A percentile compares a stretch with the other conserved stretches of the same genome.
These are phyloP conservation scores for Gambusia affinis DNA, from an alignment of 2,113 vertebrate species.

Conservation along the genomic window DNA sequence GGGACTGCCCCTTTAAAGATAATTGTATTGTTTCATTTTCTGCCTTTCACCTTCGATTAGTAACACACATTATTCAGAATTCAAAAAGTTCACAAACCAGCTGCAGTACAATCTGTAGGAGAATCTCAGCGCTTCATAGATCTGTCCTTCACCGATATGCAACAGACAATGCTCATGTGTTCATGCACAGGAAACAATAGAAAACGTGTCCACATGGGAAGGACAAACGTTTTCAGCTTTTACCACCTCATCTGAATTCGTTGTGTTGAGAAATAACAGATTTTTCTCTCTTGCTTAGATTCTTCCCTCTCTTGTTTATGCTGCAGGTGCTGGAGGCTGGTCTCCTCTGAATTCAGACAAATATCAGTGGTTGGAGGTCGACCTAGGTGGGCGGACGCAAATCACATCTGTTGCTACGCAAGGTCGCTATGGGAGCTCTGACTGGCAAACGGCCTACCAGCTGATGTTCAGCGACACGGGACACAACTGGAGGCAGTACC, in stretches of 20 bases:
- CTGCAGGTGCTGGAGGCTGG: slow-evolving; percentile 91
- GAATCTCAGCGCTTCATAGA: too few species aligned
- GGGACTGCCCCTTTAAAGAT: too few species aligned
- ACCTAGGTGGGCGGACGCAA: slow-evolving; percentile 86
- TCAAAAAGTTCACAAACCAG: too few species aligned
- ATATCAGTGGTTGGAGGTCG: slow-evolving; percentile 91
- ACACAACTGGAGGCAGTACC: slow-evolving; percentile 91
- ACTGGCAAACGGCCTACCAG: slow-evolving; percentile 90
- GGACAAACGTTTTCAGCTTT: not conserved
- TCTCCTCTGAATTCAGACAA: slow-evolving; percentile 87
- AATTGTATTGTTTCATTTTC: too few species aligned
- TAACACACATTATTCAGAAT: too few species aligned
- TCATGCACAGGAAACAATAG: too few species aligned
- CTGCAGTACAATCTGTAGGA: too few species aligned
- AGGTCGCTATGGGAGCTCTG: slow-evolving; percentile 92
- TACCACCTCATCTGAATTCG: not conserved
- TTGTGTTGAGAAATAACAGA: not conserved
- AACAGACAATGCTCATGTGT: too few species aligned
- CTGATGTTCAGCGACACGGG: slow-evolving; percentile 92
- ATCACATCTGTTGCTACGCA: slow-evolving; percentile 88
- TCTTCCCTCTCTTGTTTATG: not conserved
- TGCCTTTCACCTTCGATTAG: too few species aligned
- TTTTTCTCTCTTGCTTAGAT: not conserved
- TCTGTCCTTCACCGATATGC: too few species aligned
- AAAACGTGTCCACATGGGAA: too few species aligned